phyloP scores from a whole-genome alignment of 2,113 vertebrate species.

The Capreolus pygargus region DNA sequence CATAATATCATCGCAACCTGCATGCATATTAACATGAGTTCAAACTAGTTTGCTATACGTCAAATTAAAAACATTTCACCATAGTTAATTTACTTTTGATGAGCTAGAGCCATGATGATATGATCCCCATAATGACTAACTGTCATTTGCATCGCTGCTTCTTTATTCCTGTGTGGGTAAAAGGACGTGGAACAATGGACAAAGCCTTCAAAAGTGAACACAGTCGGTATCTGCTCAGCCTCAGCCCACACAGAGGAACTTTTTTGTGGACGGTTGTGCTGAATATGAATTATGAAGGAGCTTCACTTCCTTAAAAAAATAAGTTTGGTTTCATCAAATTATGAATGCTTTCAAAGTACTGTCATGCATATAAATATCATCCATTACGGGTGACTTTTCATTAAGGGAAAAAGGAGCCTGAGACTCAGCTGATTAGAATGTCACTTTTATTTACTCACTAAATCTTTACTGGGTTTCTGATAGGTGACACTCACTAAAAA shows the following conservation, averaged over 20 bases:
- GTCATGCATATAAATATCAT: background rate
- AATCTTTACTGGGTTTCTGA: background rate
- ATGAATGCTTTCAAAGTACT: background rate
- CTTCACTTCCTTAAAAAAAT: background rate
- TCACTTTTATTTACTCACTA: background rate
- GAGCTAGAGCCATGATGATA: background rate
- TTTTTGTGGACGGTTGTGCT: background rate
- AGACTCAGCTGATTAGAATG: background rate
- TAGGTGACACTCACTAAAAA: background rate
- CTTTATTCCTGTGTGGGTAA: background rate
- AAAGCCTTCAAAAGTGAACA: background rate
- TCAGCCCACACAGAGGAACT: background rate
- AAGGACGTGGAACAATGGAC: background rate
- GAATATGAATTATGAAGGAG: background rate
- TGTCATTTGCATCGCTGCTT: background rate
- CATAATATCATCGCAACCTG: background rate
- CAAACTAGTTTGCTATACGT: background rate
- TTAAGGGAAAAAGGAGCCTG: background rate
- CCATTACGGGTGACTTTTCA: background rate
- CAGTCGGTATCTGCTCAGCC: background rate
- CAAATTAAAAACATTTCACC: background rate
- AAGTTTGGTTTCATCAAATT: background rate
- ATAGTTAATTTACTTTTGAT: background rate
- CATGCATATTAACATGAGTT: background rate
- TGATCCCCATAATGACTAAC: background rate